Evolutionary conservation across 2,113 vertebrate species (phyloP).

Genomic region (Callospermophilus lateralis): DNA sequence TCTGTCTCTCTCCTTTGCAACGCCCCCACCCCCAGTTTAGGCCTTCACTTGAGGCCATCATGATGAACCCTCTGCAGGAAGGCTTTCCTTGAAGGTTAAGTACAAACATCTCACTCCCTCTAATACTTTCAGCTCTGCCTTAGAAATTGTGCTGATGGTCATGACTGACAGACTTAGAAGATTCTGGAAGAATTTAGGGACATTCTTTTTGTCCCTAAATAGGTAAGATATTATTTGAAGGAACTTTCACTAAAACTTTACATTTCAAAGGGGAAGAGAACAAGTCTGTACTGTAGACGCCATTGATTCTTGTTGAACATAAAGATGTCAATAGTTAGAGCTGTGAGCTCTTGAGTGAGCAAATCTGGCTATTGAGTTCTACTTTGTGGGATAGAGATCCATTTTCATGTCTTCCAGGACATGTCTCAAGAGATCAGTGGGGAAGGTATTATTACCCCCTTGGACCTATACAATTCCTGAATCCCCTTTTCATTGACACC

Average conservation of each 20-base stretch:
- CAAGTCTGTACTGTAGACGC: neutral
- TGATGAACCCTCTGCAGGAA: neutral
- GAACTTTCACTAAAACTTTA: neutral
- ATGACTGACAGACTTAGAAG: neutral
- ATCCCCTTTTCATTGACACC: neutral
- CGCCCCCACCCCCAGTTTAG: neutral
- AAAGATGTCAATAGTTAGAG: rapidly evolving
- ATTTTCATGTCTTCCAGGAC: neutral
- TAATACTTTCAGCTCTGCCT: neutral
- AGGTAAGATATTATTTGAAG: neutral
- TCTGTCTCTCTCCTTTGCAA: neutral
- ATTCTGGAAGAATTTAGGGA: neutral
- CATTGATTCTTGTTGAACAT: neutral
- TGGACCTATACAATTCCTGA: neutral
- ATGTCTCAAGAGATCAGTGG: neutral
- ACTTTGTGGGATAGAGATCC: neutral
- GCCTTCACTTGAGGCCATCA: neutral
- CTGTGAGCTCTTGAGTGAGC: neutral
- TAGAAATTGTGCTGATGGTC: neutral
- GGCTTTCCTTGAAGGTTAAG: neutral
- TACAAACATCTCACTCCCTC: neutral
- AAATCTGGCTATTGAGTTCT: rapidly evolving
- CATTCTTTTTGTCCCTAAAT: neutral
- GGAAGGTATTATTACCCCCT: neutral
- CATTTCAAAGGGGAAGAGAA: neutral